phyloP scores from a whole-genome alignment of 2,888 invertebrate genomes.

The Sisyra terminalis region DNA sequence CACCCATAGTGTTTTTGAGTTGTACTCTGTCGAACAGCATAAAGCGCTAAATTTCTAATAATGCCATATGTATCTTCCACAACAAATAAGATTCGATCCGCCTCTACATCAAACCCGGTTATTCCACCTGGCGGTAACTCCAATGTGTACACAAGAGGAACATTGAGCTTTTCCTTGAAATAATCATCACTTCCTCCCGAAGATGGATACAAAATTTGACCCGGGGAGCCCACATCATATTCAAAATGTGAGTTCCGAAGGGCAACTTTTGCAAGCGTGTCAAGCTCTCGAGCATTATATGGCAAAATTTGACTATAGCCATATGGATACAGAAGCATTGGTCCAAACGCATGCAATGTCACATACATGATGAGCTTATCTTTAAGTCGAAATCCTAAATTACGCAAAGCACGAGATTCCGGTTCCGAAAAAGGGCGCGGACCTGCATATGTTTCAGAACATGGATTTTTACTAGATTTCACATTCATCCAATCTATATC shows the following conservation, averaged over 20 bases:
- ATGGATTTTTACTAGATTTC: conserved; percentile 22
- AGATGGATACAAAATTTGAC: conserved; percentile 31
- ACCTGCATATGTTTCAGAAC: conserved; percentile 29
- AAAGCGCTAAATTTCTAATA: too few species aligned
- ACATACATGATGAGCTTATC: conserved; percentile 43
- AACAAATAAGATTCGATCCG: background rate
- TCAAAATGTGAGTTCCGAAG: too few species aligned
- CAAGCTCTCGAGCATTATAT: conserved; percentile 16
- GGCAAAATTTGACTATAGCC: conserved; percentile 32
- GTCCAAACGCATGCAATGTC: conserved; percentile 57
- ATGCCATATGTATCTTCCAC: background rate
- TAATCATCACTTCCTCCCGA: conserved; percentile 51
- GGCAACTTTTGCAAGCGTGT: background rate
- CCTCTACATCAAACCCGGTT: conserved; percentile 42
- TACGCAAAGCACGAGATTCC: conserved; percentile 39
- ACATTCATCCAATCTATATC: conserved; percentile 29
- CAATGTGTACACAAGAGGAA: conserved; percentile 43
- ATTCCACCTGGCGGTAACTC: conserved; percentile 40
- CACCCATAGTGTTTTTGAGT: too few species aligned
- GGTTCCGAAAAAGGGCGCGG: conserved; percentile 31
- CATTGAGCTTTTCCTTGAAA: conserved; percentile 34
- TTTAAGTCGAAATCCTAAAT: conserved; percentile 33
- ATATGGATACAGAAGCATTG: conserved; percentile 49
- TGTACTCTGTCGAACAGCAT: too few species aligned
- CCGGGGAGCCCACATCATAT: conserved; percentile 12